Evolutionary conservation across 1,140 invertebrate species (phyloP).

Genomic region (Lithobius niger): DNA sequence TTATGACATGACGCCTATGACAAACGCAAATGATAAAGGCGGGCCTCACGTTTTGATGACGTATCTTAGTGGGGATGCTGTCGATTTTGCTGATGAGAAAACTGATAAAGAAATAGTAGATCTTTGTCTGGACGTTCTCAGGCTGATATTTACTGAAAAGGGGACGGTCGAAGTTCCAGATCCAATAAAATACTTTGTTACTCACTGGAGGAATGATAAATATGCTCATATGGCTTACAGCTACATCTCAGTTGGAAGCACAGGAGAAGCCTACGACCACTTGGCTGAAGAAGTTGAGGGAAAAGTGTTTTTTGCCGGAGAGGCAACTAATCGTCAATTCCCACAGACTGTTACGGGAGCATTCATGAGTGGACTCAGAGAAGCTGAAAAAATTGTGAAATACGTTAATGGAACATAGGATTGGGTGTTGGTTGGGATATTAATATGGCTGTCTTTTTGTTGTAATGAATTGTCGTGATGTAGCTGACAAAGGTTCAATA

Average conservation of each 20-base stretch:
- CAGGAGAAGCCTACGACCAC: slow-evolving; percentile 29
- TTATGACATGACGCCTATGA: slow-evolving; percentile 32
- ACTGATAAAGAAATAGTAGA: neutral
- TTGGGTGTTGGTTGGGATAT: no score
- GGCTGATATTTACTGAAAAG: neutral
- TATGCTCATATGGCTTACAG: slow-evolving; percentile 33
- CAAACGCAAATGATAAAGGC: no score
- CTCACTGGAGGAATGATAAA: slow-evolving; percentile 32
- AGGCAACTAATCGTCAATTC: slow-evolving; percentile 32
- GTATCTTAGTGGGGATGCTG: neutral
- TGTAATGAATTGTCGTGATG: no score
- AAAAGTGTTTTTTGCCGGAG: slow-evolving; percentile 38
- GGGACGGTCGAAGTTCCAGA: slow-evolving; percentile 23
- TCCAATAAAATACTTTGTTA: slow-evolving; percentile 31
- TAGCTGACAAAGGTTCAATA: no score
- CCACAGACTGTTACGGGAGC: slow-evolving; percentile 37
- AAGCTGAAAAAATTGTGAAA: slow-evolving; percentile 33
- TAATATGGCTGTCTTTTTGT: no score
- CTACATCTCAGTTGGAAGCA: slow-evolving; percentile 32
- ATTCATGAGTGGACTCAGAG: slow-evolving; percentile 34
- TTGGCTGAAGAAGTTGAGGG: slow-evolving; percentile 30
- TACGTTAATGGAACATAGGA: no score
- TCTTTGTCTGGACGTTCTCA: neutral
- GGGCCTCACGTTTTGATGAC: neutral
- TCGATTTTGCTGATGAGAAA: neutral